phyloP scores from a whole-genome alignment of 2,797 vertebrate genomes.

The Pangasius mekongensis region DNA sequence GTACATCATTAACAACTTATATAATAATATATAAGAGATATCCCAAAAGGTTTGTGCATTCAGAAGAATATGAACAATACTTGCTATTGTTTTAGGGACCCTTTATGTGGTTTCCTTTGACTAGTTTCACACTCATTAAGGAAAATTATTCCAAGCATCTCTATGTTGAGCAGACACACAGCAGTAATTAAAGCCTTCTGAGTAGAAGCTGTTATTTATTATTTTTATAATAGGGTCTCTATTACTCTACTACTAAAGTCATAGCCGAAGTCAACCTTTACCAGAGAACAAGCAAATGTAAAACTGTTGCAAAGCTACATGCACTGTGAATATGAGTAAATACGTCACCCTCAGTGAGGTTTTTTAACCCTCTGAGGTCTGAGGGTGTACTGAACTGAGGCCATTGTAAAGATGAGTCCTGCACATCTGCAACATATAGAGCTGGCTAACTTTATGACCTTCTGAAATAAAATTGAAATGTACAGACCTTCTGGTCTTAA shows the following conservation, averaged over 20 bases:
- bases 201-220: neutral
- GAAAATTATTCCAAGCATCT: neutral
- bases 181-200: neutral
- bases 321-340: neutral
- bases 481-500: neutral
- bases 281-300: neutral
- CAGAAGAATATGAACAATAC: neutral
- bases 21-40: neutral
- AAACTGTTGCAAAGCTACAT: neutral
- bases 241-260: neutral
- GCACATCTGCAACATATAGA: conserved; percentile 1
- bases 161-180: neutral
- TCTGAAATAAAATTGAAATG: neutral
- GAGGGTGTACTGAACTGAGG: neutral
- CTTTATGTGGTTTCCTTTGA: neutral
- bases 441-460: neutral
- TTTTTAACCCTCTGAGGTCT: too few relatives aligned
- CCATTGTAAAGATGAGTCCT: neutral
- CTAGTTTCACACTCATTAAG: neutral
- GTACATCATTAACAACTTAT: neutral
- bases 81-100: neutral
- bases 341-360: neutral
- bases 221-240: neutral
- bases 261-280: neutral
- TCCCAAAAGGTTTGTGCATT: neutral